These are phyloP conservation scores for Odontamblyopus rebecca DNA, from an alignment of 2,797 vertebrate species.

Conservation along the genomic window DNA sequence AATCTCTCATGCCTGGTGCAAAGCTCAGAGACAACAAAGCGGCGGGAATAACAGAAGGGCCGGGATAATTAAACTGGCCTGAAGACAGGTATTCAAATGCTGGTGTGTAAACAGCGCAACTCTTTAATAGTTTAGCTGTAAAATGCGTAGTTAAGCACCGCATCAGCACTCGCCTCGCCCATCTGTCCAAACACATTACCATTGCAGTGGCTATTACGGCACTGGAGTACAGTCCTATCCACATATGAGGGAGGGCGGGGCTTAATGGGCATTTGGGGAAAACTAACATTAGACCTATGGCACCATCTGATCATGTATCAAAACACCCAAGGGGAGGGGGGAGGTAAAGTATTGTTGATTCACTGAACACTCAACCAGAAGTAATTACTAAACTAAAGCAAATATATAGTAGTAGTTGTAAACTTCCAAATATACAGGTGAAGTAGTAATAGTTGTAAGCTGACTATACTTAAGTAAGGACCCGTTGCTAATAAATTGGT, in stretches of 20 bases:
- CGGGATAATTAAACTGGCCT: slow-evolving; percentile 86
- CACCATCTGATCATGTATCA: slow-evolving; percentile 42
- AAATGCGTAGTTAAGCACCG: slow-evolving; percentile 83
- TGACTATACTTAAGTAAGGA: too few species aligned
- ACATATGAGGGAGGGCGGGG: slow-evolving; percentile 45
- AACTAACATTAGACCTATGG: slow-evolving; percentile 37
- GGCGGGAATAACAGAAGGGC: slow-evolving; percentile 82
- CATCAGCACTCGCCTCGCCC: slow-evolving; percentile 80
- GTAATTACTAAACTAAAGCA: neutral
- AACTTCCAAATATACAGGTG: neutral
- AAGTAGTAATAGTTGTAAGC: neutral
- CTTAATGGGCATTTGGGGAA: slow-evolving; percentile 40
- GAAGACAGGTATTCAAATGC: slow-evolving; percentile 87
- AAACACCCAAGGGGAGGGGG: slow-evolving; percentile 3
- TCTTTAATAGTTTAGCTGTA: slow-evolving; percentile 86
- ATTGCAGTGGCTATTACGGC: slow-evolving; percentile 70
- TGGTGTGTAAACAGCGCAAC: slow-evolving; percentile 83
- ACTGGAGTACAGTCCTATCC: slow-evolving; percentile 59
- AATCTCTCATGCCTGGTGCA: slow-evolving; percentile 73
- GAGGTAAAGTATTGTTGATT: neutral
- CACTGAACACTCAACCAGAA: neutral
- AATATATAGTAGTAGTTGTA: neutral
- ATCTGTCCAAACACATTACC: slow-evolving; percentile 82
- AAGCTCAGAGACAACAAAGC: slow-evolving; percentile 81
- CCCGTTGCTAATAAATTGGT: neutral